Evolutionary conservation across 2,797 vertebrate genomes (phyloP).

Genomic region (Florisuga fusca): DNA sequence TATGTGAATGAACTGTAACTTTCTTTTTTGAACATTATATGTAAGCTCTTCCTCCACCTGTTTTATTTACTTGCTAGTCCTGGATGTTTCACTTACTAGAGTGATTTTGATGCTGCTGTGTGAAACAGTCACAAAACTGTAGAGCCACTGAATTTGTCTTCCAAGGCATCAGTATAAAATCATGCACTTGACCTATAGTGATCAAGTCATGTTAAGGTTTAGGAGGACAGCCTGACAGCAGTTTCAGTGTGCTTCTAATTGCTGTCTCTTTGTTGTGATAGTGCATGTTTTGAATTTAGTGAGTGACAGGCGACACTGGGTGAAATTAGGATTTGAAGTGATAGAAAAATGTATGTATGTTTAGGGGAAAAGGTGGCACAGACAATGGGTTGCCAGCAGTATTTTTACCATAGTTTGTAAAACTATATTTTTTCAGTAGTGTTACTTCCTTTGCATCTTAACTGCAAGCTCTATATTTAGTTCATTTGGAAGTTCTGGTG

Average conservation of each 20-base stretch:
- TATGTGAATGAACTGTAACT: slow-evolving; percentile 18
- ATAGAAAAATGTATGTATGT: not conserved
- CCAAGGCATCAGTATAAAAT: slow-evolving; percentile 19
- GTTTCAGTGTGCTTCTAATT: slow-evolving; percentile 45
- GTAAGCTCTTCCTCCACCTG: not conserved
- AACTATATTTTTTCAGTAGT: not conserved
- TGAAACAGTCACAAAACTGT: not conserved
- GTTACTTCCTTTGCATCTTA: not conserved
- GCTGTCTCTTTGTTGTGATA: slow-evolving; percentile 28
- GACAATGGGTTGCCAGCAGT: not conserved
- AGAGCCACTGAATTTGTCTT: slow-evolving; percentile 5
- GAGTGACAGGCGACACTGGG: not conserved
- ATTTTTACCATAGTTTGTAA: not conserved
- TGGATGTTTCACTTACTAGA: not conserved
- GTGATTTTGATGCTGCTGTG: not conserved
- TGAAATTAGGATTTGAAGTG: not conserved
- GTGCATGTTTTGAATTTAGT: not conserved
- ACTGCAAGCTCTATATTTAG: not conserved
- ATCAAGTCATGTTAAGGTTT: slow-evolving; percentile 23
- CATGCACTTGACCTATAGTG: slow-evolving; percentile 52
- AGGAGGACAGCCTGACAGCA: slow-evolving; percentile 35
- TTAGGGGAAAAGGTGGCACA: not conserved
- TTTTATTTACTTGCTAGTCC: not conserved
- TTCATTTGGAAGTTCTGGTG: slow-evolving; percentile 7
- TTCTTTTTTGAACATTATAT: not conserved